Percentiles rank a stretch among this genome's conserved stretches.
phyloP scores from a whole-genome alignment of 1,140 invertebrate genomes.

The Anadara kagoshimensis region DNA sequence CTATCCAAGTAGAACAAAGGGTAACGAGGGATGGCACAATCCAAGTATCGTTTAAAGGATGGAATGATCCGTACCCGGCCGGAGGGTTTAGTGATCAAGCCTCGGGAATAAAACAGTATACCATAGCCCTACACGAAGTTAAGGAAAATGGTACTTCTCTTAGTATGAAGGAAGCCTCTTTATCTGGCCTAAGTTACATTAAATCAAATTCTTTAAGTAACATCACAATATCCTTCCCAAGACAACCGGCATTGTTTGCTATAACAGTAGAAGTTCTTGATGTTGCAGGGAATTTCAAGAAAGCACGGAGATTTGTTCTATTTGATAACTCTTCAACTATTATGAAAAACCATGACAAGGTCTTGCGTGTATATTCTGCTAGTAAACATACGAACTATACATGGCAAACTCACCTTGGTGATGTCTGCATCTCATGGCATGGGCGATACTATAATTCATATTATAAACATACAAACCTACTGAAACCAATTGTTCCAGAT shows the following conservation, averaged over 20 bases:
- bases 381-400: slow-evolving; percentile 8
- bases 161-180: slow-evolving; percentile 1
- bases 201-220: neutral
- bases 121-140: slow-evolving; percentile 29
- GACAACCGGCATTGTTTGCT: slow-evolving; percentile 20
- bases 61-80: slow-evolving; percentile 17
- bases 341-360: neutral
- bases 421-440: slow-evolving; percentile 33
- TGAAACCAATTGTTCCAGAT: slow-evolving; percentile 27
- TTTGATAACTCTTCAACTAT: slow-evolving; percentile 44
- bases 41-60: slow-evolving; percentile 11
- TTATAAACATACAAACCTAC: slow-evolving; percentile 20
- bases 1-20: neutral
- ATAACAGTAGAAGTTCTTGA: slow-evolving; percentile 18
- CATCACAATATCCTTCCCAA: slow-evolving; percentile 14
- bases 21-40: slow-evolving; percentile 2
- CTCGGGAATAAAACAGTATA: slow-evolving; percentile 21
- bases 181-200: neutral
- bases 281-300: slow-evolving; percentile 33
- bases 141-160: slow-evolving; percentile 26
- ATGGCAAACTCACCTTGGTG: slow-evolving; percentile 40
- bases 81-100: slow-evolving; percentile 17
- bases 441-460: slow-evolving; percentile 36
- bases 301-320: slow-evolving; percentile 44
- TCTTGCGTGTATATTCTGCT: slow-evolving; percentile 19